These are phyloP conservation scores for Phycodurus eques DNA, from an alignment of 2,113 vertebrate genomes.

Conservation along the genomic window DNA sequence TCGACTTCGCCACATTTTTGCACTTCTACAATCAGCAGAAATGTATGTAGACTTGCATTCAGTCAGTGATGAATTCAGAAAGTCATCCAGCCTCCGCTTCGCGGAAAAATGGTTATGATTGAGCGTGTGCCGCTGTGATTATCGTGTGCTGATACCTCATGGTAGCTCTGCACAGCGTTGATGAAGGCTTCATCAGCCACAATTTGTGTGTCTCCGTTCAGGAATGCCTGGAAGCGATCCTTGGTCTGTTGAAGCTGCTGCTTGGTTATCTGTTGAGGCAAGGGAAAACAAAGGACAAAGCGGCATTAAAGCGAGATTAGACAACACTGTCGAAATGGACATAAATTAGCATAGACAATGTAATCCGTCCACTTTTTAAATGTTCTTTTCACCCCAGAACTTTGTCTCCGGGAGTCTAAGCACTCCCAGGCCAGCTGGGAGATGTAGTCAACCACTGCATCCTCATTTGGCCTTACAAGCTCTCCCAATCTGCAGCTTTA, in stretches of 20 bases:
- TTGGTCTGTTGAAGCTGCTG: constrained; percentile 97
- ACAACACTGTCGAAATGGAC: constrained; percentile 12
- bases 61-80: constrained; percentile 10
- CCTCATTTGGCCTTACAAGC: constrained; percentile 3
- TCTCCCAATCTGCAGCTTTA: background rate
- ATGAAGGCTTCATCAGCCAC: constrained; percentile 99
- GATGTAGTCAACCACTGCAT: constrained; percentile 11
- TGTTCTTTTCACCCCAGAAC: constrained; percentile 3
- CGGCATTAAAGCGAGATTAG: background rate
- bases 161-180: constrained; percentile 98
- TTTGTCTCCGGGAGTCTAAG: background rate
- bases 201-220: constrained; percentile 98
- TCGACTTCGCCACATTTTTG: constrained; percentile 1
- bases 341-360: constrained; percentile 1
- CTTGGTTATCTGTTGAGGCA: constrained; percentile 87
- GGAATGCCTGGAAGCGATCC: constrained; percentile 97
- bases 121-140: constrained; percentile 9
- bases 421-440: constrained; percentile 1
- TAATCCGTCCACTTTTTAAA: constrained; percentile 5
- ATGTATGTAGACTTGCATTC: background rate
- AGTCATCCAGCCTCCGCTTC: background rate
- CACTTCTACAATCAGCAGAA: background rate
- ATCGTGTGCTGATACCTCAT: constrained; percentile 80
- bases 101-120: constrained; percentile 16
- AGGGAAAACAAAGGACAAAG: constrained; percentile 33